Evolutionary conservation across 2,888 invertebrate species (phyloP), one percentile per base, ranked within the genome.

Genomic region (Metopia argyrocephala): DNA sequence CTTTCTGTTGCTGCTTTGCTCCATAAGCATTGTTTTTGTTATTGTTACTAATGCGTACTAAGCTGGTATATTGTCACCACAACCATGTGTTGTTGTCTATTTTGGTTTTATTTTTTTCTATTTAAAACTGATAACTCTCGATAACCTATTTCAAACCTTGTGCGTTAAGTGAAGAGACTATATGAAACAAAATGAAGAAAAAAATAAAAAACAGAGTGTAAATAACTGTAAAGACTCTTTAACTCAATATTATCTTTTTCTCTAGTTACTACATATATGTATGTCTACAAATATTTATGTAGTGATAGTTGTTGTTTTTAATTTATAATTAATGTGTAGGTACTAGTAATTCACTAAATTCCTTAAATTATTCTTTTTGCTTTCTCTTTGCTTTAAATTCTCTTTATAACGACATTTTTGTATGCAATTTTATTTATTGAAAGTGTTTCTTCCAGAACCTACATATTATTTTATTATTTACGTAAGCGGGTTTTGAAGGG

Each of bases 81-180:
- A 76, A 64, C 74, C 65, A 81, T 81, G 80, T 64, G 54, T 69
- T 61, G 74, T 56, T 9, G 48, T 78, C 2, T n/a, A 5, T 18
- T 25, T 75, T 66, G 54, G n/a, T 21, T 52, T 27, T 66, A 23
- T 45, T 12, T 52, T 48, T 50, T 52, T 59, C 20, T 59, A 38
- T 59, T 75, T 70, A 27, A 66, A 78, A 70, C 69, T 81, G 78
- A 81, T 81, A 78, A 75, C 78, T 70, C 70, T 62, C 66, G 81
- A 81, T 81, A 81, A 81, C 78, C 81, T 78, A 81, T 78, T 81
- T 81, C 61, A 78, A 74, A 78, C 76, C 74, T 74, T 74, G 45
- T 69, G 71, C 65, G 69, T 74, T 73, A 1, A 38, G 9, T 62
- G 12, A 25, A 56, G 59, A 61, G 25, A n/a, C 38, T 38, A 38